Base-by-base conservation (phyloP, 2,888 invertebrate genomes). In the Buathra laborator region DNA sequence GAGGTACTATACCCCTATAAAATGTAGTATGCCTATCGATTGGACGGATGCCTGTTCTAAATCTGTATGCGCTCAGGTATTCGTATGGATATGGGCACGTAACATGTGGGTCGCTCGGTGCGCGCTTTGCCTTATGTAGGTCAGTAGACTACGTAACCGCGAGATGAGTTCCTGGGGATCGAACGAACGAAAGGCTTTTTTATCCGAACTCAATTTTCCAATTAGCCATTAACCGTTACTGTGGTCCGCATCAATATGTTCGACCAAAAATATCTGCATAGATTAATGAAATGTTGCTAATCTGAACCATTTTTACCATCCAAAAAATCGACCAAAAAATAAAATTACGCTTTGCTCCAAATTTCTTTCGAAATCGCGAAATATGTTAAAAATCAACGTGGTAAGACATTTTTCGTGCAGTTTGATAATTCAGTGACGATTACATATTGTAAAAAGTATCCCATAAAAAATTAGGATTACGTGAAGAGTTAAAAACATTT, bases 21-120 rank as follows among this genome's bases (percentile, higher is more conserved):
- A 92, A 91, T 91, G 88, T 89, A 90, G 91, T 89, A 88, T 89
- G 88, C 83, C 59, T 92, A 93, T 93, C 91, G 93, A 93, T 93
- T 92, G 89, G 87, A 87, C 90, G 89, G 89, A 88, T 91, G 90
- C 91, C 90, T 90, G 90, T 89, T 91, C 91, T 90, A 90, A 92
- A 92, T 93, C 91, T 90, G 91, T 91, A 90, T 91, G 84, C 87
- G 87, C 87, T 88, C 87, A 87, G 88, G 90, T 88, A 88, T 90
- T 91, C 90, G 89, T 89, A 88, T 88, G 89, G 88, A 89, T 89
- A 90, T 89, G 89, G 88, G 89, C 86, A 89, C 88, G 83, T 87
- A 81, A 81, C 83, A 85, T 86, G 87, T 87, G 79, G 83, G 81
- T 75, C 72, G 75, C 43, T 7, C 66, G 24, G 64, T 81, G 88